These are phyloP conservation scores for Xestoiulus laeticollis DNA, from an alignment of 2,888 invertebrate genomes.

Conservation along the genomic window DNA sequence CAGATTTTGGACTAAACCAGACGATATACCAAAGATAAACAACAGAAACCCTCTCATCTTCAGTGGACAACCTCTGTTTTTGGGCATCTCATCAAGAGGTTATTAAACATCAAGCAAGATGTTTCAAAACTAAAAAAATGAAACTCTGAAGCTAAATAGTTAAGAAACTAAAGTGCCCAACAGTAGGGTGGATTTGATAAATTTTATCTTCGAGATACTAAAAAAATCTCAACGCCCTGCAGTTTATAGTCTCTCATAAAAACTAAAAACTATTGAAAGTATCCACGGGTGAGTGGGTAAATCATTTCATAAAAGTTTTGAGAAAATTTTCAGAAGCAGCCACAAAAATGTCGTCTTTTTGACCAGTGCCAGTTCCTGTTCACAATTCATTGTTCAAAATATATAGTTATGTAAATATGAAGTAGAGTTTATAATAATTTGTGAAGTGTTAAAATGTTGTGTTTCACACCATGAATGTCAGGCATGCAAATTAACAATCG, in stretches of 20 bases:
- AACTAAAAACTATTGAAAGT: neutral
- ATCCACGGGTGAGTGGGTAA: slow-evolving; percentile 19
- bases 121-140: no score
- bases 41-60: neutral
- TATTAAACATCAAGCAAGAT: no score
- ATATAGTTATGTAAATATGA: neutral
- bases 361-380: neutral
- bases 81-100: no score
- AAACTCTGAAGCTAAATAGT: no score
- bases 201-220: neutral
- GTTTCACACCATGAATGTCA: neutral
- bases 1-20: neutral
- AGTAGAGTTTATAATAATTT: neutral
- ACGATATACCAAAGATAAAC: neutral
- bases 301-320: neutral
- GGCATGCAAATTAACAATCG: neutral
- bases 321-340: neutral
- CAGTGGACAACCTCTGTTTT: neutral
- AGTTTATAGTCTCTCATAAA: neutral
- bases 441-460: neutral
- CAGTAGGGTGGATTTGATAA: neutral
- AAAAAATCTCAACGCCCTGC: neutral
- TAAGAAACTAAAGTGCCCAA: neutral
- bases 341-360: neutral
- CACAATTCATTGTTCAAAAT: neutral